phyloP scores from a whole-genome alignment of 2,797 vertebrate species.

The Triplophysa yarkandensis region DNA sequence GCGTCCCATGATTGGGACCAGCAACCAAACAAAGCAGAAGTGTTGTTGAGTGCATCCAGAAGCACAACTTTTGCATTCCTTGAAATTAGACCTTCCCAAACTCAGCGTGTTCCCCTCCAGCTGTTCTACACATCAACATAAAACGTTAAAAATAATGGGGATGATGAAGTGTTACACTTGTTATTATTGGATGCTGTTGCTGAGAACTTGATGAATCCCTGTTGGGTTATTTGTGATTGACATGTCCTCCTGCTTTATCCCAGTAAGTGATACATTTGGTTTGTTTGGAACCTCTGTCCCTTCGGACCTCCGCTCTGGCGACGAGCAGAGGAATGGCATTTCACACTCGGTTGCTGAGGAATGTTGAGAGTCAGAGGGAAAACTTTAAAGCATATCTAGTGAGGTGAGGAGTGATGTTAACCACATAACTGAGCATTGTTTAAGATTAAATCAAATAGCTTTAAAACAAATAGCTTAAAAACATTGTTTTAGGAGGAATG shows the following conservation, averaged over 20 bases:
- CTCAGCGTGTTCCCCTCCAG: conserved; percentile 19
- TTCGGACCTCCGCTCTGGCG: neutral
- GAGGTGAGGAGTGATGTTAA: conserved; percentile 15
- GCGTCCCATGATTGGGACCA: neutral
- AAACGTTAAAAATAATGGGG: conserved; percentile 44
- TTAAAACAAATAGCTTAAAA: neutral
- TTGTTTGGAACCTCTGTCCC: conserved; percentile 37
- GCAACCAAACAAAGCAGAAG: neutral
- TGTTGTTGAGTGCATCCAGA: neutral
- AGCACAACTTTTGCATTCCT: neutral
- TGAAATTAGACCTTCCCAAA: conserved; percentile 12
- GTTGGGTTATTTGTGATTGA: conserved; percentile 26
- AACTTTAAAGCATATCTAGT: conserved; percentile 3
- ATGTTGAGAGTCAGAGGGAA: conserved; percentile 9
- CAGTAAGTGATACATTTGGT: conserved; percentile 28
- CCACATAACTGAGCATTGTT: conserved; percentile 15
- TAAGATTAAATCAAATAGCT: neutral
- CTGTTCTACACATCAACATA: conserved; percentile 34
- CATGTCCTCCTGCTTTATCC: conserved; percentile 32
- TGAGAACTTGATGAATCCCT: conserved; percentile 24
- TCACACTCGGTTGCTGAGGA: conserved; percentile 5
- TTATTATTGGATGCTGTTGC: conserved; percentile 45
- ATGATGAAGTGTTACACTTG: conserved; percentile 40
- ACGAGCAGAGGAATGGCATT: neutral
- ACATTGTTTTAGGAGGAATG: neutral